Base-by-base conservation (phyloP, 1,140 invertebrate species). In the Neuroterus valhalla region DNA sequence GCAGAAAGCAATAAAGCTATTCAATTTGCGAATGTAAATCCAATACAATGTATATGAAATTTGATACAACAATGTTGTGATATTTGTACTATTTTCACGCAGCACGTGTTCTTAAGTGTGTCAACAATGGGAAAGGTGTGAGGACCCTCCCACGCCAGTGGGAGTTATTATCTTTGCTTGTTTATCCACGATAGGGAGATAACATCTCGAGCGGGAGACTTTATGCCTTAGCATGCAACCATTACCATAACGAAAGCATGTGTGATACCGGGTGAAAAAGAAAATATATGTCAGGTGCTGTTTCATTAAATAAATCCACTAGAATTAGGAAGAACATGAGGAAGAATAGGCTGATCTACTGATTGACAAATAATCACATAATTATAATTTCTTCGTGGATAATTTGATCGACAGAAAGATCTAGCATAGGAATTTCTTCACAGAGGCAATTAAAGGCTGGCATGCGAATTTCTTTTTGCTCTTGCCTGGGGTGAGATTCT, bases 121-220 rank as follows among this genome's bases (percentile, higher is more conserved):
- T 62, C 55, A 62, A 62, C 55, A 62, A 62, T 38, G 23, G 55
- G 26, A 62, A 62, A 62, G 55, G 55, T 62, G 55, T 62, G 23
- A 62, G 55, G 55, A 62, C 55, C 55, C 55, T 62, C 55, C 55
- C 55, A 62, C 26, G 55, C 55, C 26, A 38, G 6, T 6, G 55
- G 55, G n/a, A 23, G 23, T 62, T 62, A 62, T 62, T 62, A 62
- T 62, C 55, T 31, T 62, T 62, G 55, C 55, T 62, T 62, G 55
- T 62, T 62, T 62, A 62, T 62, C 55, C 55, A 38, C 55, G 55
- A 62, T 62, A 62, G 55, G 23, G 23, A 62, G 55, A 62, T 62
- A 62, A 62, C 21, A 62, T 62, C 55, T 62, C 55, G 14, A 38
- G 12, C 15, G 3, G 55, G 23, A 38, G 55, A 14, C 55, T 62